phyloP scores from a whole-genome alignment of 1,140 invertebrate species.

The Drosophila repletoides region DNA sequence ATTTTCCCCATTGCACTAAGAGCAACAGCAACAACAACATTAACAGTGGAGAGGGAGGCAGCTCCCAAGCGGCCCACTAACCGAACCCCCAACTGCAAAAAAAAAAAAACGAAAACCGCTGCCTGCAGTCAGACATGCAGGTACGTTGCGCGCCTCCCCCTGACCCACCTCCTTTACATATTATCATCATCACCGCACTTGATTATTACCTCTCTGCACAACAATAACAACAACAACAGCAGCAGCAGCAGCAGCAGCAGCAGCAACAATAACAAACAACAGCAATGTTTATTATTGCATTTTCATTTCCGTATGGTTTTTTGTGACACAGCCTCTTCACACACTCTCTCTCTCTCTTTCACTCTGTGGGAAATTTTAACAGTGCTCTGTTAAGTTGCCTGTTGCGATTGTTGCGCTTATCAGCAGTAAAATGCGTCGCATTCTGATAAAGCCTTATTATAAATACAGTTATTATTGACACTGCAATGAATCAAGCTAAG shows the following conservation, averaged over 20 bases:
- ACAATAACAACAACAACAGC: slow-evolving; percentile 21
- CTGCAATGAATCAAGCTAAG: slow-evolving; percentile 26
- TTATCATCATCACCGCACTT: slow-evolving; percentile 43
- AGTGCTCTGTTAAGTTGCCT: slow-evolving; percentile 30
- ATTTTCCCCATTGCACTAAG: slow-evolving; percentile 40
- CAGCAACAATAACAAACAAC: too few species aligned
- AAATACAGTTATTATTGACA: not conserved
- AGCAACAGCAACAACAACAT: slow-evolving; percentile 8
- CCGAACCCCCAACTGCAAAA: slow-evolving; percentile 67
- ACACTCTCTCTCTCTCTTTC: slow-evolving; percentile 9
- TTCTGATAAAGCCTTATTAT: slow-evolving; percentile 23
- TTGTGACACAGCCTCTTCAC: slow-evolving; percentile 29
- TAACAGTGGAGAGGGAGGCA: not conserved
- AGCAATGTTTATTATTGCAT: slow-evolving; percentile 72
- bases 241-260: slow-evolving; percentile 8
- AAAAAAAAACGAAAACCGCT: slow-evolving; percentile 56
- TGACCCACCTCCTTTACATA: slow-evolving; percentile 23
- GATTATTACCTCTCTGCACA: slow-evolving; percentile 45
- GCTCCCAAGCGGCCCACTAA: slow-evolving; percentile 71
- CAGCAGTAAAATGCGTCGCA: not conserved
- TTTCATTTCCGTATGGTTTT: slow-evolving; percentile 70
- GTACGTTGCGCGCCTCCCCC: not conserved
- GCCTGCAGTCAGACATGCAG: slow-evolving; percentile 32
- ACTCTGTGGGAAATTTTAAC: slow-evolving; percentile 38
- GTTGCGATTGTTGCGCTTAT: slow-evolving; percentile 32